phyloP scores from a whole-genome alignment of 2,888 invertebrate species.

The Drosophila nr. fundita region DNA sequence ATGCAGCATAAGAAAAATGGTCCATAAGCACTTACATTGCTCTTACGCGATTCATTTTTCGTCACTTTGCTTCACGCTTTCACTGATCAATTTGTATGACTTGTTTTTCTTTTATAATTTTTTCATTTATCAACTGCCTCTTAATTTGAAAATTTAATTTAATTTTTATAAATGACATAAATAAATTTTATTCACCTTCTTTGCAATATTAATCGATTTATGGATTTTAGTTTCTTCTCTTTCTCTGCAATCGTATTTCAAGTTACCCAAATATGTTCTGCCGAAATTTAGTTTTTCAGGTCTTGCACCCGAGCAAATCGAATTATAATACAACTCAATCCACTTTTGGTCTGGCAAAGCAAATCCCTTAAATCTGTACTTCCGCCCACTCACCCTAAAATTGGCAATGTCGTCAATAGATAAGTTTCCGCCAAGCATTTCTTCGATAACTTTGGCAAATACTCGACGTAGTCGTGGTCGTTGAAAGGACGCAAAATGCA shows the following conservation, averaged over 20 bases:
- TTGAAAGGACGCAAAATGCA: constrained; percentile 49
- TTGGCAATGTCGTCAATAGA: constrained; percentile 56
- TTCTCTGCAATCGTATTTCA: not conserved
- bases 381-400: constrained; percentile 26
- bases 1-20: not conserved
- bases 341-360: constrained; percentile 22
- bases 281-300: constrained; percentile 4
- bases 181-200: not conserved
- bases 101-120: not conserved
- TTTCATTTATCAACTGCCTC: not conserved
- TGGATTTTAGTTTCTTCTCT: not conserved
- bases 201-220: not conserved
- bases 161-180: not conserved
- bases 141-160: not conserved
- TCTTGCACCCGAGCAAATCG: constrained; percentile 23
- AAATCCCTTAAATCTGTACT: constrained; percentile 15
- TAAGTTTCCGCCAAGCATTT: constrained; percentile 51
- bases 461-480: constrained; percentile 6
- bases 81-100: not conserved
- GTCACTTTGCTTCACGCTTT: not conserved
- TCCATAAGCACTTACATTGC: not conserved
- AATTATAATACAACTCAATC: constrained; percentile 54
- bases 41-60: not conserved
- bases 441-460: constrained; percentile 62
- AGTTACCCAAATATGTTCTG: not conserved